Conservation (phyloP, 2,797 vertebrate species). For the Lindbergichthys nudifrons region DNA sequence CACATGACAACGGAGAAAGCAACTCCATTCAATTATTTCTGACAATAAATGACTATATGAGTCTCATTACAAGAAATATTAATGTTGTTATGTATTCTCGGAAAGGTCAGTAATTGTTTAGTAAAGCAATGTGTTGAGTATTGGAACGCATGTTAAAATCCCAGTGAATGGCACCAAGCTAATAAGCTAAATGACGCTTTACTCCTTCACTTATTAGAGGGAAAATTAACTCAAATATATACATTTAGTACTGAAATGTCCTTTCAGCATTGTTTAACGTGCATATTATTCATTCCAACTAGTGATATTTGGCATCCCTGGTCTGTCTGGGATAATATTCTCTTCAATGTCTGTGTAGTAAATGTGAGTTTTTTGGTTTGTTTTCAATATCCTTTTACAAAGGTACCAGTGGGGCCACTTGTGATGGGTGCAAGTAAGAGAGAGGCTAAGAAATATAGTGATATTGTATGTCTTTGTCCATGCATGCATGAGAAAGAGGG, state of each 20-base stretch:
- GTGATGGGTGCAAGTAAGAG: conserved; percentile 49
- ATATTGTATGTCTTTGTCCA: conserved; percentile 3
- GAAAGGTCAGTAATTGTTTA: not conserved
- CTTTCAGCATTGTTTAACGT: not conserved
- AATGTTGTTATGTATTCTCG: not conserved
- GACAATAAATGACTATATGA: not conserved
- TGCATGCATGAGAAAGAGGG: conserved; percentile 5
- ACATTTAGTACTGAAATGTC: not conserved
- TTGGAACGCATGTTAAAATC: not conserved
- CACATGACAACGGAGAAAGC: not conserved
- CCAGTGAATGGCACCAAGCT: not conserved
- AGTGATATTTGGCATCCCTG: conserved; percentile 20
- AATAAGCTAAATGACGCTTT: not conserved
- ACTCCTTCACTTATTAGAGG: not conserved
- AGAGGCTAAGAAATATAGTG: conserved; percentile 25
- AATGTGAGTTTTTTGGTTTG: conserved; percentile 51
- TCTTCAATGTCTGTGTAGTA: conserved; percentile 28
- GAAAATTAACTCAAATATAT: not conserved
- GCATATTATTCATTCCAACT: conserved; percentile 6
- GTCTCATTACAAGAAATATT: not conserved
- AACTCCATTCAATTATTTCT: not conserved
- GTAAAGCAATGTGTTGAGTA: not conserved
- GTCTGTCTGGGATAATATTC: not conserved
- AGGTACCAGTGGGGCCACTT: conserved; percentile 56
- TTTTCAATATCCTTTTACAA: conserved; percentile 61